Percentiles rank a stretch among this genome's conserved stretches.
Evolutionary conservation across 2,797 vertebrate genomes (phyloP).

Genomic region (Catamblyrhynchus diadema): DNA sequence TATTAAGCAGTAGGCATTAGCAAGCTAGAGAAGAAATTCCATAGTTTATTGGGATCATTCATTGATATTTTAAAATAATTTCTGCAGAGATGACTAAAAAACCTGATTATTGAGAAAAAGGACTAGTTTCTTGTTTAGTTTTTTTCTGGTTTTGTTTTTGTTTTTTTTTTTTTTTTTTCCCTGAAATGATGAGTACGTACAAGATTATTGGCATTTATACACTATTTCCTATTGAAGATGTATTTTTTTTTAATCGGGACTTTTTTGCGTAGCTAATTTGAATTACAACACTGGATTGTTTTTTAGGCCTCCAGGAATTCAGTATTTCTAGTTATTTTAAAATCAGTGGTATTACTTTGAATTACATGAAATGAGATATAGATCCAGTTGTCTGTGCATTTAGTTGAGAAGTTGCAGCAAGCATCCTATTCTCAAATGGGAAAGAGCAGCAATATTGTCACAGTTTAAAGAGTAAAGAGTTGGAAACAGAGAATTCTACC

Average conservation of each 20-base stretch:
- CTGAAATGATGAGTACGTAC: neutral
- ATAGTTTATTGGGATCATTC: neutral
- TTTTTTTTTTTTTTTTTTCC: neutral
- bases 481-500: neutral
- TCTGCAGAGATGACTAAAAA: neutral
- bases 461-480: neutral
- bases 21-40: neutral
- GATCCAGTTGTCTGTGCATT: fast-evolving
- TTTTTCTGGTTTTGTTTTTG: no score
- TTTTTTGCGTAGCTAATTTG: neutral
- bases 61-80: neutral
- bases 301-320: neutral
- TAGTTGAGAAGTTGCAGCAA: neutral
- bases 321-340: neutral
- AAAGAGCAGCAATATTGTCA: fast-evolving
- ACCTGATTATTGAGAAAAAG: neutral
- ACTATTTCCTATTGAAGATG: neutral
- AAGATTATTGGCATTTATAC: neutral
- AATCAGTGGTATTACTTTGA: neutral
- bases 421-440: neutral
- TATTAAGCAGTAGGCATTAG: neutral
- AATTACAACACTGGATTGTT: neutral
- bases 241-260: neutral
- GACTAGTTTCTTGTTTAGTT: neutral
- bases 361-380: neutral